Evolutionary conservation across 2,888 invertebrate species (phyloP).

Genomic region (Temnothorax rugatulus): DNA sequence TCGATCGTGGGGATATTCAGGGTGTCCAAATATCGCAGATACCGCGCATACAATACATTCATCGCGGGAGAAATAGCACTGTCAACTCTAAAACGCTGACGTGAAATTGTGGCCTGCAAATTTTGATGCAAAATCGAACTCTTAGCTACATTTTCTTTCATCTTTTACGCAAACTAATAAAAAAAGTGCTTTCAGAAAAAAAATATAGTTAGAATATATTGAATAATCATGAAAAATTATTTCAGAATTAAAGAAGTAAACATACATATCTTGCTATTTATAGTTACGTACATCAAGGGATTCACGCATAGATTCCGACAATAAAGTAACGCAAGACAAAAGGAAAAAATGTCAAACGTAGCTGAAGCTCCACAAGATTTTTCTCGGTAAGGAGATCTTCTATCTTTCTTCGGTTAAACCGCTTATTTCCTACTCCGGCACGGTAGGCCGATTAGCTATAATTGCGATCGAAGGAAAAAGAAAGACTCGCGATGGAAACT

Average conservation of each 20-base stretch:
- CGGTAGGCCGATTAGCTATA: conserved; percentile 78
- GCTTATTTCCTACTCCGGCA: conserved; percentile 75
- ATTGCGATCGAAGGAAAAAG: conserved; percentile 74
- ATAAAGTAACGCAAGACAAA: not conserved
- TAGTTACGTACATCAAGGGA: not conserved
- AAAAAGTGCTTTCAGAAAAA: not conserved
- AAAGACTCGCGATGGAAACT: conserved; percentile 50
- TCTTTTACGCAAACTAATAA: not conserved
- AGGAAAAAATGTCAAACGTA: not conserved
- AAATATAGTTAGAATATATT: not conserved
- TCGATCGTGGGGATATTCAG: conserved; percentile 49
- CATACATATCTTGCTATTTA: not conserved
- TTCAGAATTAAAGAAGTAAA: not conserved
- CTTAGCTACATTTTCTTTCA: not conserved
- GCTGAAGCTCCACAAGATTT: conserved; percentile 66
- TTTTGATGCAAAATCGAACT: not conserved
- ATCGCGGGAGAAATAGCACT: not conserved
- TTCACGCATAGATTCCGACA: not conserved
- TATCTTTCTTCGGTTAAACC: conserved; percentile 70
- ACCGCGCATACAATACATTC: conserved; percentile 5
- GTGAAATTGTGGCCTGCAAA: not conserved
- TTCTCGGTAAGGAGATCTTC: conserved; percentile 65
- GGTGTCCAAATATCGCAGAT: conserved; percentile 34
- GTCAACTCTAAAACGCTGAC: not conserved
- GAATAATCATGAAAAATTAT: not conserved